Evolutionary conservation across 2,113 vertebrate species (phyloP), one percentile per base, ranked within the genome.

Genomic region (Ochotona princeps): DNA sequence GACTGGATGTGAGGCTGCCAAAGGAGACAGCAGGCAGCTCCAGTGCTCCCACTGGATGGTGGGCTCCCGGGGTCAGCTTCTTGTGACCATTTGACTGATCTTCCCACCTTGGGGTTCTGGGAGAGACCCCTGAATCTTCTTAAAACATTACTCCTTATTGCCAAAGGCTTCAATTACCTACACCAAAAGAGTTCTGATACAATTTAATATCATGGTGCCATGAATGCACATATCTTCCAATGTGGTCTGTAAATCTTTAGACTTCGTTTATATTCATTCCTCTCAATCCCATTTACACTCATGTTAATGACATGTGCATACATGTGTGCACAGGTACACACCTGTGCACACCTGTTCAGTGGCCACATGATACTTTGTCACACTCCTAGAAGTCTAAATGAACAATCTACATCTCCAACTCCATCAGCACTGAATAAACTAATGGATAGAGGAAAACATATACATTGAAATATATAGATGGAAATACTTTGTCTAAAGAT

Each of bases 81-180:
- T 81, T n/a, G 80, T 54, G 73, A 74, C 63, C 5, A 4, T 57
- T 54, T 87, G 67, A 70, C 25, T 76, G 65, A 91, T 94, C 83
- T 83, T 83, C 60, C 49, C 95, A 20, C 81, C 25, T 54, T 8
- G 57, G 54, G 44, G 63, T 92, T 83, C 49, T 74, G 87, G 63
- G 30, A n/a, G 63, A 60, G 18, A 57, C 54, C 54, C 54, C 54
- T 57, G 54, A 57, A 57, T 57, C 54, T 18, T 57, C 18, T 15
- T 5, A 74, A 54, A 79, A 87, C 87, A 75, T 79, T 67, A 35
- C 23, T 84, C 26, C 32, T 74, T 79, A 23, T 49, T 72, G 73
- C 51, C 83, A 90, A 65, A 85, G 15, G 35, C 76, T 91, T 92
- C 69, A 92, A 49, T 79, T 85, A 79, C 74, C 95, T 95, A 73